phyloP scores from a whole-genome alignment of 1,140 invertebrate genomes.

The Chrysopa pallens region DNA sequence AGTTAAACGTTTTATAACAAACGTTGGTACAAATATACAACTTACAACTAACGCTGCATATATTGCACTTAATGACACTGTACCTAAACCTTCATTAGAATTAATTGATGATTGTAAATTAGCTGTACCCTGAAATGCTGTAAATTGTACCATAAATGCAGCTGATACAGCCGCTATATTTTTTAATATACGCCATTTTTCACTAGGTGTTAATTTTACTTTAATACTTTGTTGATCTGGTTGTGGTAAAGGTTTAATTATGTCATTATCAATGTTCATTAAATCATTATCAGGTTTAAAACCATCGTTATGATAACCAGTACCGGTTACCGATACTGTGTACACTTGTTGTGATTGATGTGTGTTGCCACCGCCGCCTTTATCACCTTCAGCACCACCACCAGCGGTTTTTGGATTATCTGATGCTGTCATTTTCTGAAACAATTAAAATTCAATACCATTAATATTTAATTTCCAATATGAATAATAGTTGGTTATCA shows the following conservation, averaged over 20 bases:
- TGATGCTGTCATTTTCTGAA: neutral
- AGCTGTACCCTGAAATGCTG: conserved; percentile 76
- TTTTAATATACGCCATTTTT: conserved; percentile 76
- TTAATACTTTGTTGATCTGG: conserved; percentile 43
- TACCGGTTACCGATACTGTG: conserved; percentile 33
- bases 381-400: conserved; percentile 6
- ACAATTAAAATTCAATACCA: neutral
- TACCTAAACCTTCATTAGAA: conserved; percentile 63
- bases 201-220: conserved; percentile 52
- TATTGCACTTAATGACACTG: conserved; percentile 65
- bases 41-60: conserved; percentile 80
- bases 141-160: conserved; percentile 86
- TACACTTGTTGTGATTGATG: conserved; percentile 14
- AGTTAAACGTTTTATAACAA: conserved; percentile 73
- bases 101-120: conserved; percentile 81
- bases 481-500: too few species aligned
- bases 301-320: conserved; percentile 44
- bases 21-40: conserved; percentile 83
- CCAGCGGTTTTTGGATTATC: neutral
- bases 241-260: conserved; percentile 40
- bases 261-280: conserved; percentile 26
- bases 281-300: conserved; percentile 34
- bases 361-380: conserved; percentile 10
- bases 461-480: neutral
- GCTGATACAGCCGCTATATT: conserved; percentile 71